These are phyloP conservation scores for Xiphorhynchus elegans DNA, from an alignment of 2,113 vertebrate species.

Conservation along the genomic window DNA sequence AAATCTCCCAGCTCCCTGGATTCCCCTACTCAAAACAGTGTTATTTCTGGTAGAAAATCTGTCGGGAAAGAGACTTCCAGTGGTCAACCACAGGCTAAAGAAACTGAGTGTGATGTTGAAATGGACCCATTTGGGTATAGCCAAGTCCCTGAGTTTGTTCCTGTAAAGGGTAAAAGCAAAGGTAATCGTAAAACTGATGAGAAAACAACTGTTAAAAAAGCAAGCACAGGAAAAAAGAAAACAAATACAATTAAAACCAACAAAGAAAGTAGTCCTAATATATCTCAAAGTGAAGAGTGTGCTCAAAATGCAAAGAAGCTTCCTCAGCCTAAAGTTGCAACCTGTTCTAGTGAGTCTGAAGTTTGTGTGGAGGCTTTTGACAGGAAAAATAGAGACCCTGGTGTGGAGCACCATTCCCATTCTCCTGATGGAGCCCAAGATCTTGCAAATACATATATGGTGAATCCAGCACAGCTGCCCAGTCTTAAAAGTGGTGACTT, in stretches of 20 bases:
- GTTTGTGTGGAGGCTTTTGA: not conserved
- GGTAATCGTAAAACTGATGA: not conserved
- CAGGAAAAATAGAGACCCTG: not conserved
- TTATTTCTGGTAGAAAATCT: not conserved
- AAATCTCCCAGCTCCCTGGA: not conserved
- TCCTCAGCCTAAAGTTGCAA: not conserved
- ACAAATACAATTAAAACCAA: not conserved
- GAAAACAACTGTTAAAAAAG: slow-evolving; percentile 2
- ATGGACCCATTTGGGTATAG: not conserved
- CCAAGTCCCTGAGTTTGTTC: not conserved
- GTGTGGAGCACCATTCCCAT: not conserved
- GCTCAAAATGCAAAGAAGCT: not conserved
- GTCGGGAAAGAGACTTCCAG: not conserved
- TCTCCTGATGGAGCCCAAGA: not conserved
- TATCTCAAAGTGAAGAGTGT: not conserved
- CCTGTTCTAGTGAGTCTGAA: not conserved
- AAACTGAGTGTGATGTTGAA: not conserved
- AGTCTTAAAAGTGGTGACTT: not conserved
- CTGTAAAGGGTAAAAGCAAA: slow-evolving; percentile 31
- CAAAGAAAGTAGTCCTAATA: not conserved
- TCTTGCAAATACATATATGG: not conserved
- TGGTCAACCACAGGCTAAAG: slow-evolving; percentile 8
- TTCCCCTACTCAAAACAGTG: not conserved
- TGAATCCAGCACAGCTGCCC: not conserved
- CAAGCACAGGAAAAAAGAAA: not conserved